phyloP scores from a whole-genome alignment of 2,113 vertebrate species.

The Telmatochromis brachygnathus region DNA sequence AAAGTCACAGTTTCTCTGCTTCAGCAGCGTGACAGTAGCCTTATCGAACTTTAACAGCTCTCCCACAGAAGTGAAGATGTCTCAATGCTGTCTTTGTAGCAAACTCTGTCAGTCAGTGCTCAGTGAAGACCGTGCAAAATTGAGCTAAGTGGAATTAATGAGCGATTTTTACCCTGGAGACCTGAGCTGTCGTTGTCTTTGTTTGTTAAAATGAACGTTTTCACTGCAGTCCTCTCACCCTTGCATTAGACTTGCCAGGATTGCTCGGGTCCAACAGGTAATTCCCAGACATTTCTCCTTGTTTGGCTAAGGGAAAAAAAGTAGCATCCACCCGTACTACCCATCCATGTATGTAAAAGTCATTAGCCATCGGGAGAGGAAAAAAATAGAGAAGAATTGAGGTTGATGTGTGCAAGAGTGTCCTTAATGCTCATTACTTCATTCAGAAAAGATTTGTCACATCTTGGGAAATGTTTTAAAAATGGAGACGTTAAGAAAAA shows the following conservation, averaged over 20 bases:
- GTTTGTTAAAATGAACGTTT: conserved; percentile 51
- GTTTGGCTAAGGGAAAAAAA: conserved; percentile 32
- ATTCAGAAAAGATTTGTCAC: conserved; percentile 50
- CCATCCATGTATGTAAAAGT: conserved; percentile 55
- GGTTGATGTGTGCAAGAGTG: background rate
- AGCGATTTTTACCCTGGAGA: conserved; percentile 50
- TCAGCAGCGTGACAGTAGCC: conserved; percentile 11
- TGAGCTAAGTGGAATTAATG: conserved; percentile 64
- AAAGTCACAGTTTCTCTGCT: background rate
- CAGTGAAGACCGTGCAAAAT: conserved; percentile 46
- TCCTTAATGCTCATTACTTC: conserved; percentile 46
- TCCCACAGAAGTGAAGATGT: conserved; percentile 45
- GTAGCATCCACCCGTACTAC: conserved; percentile 3
- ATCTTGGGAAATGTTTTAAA: conserved; percentile 38
- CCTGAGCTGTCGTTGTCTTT: conserved; percentile 35
- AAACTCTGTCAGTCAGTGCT: conserved; percentile 43
- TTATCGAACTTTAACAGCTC: conserved; percentile 28
- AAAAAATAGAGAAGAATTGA: background rate
- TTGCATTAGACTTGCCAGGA: conserved; percentile 19
- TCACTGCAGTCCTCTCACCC: conserved; percentile 15
- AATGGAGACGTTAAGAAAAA: background rate
- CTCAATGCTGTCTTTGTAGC: conserved; percentile 41
- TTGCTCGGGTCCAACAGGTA: conserved; percentile 55
- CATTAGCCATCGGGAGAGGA: conserved; percentile 24
- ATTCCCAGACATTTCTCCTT: conserved; percentile 64